phyloP scores from a whole-genome alignment of 1,140 invertebrate genomes.

The Panagrolaimus sp. region DNA sequence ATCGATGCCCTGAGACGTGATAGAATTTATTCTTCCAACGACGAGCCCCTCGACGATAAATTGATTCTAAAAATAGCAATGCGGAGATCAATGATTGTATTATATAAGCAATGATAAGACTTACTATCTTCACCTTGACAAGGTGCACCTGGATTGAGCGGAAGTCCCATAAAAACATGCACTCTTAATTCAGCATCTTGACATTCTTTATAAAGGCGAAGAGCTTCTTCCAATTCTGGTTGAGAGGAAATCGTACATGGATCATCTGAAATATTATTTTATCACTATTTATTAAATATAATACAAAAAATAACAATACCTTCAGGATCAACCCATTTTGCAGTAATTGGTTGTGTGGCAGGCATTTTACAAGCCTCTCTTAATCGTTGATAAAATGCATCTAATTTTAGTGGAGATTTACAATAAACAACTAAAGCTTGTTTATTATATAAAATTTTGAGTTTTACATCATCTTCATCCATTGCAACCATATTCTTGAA shows the following conservation, averaged over 20 bases:
- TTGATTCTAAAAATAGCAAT: conserved; percentile 73
- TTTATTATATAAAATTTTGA: conserved; percentile 41
- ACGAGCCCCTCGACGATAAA: conserved; percentile 92
- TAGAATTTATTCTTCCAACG: conserved; percentile 90
- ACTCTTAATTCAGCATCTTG: conserved; percentile 92
- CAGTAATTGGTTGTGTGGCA: conserved; percentile 74
- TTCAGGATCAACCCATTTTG: conserved; percentile 99
- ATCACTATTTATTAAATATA: not conserved
- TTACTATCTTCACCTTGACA: conserved; percentile 97
- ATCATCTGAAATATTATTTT: conserved; percentile 69
- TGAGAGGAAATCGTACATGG: conserved; percentile 93
- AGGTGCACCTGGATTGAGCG: conserved; percentile 84
- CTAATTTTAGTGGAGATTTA: conserved; percentile 40
- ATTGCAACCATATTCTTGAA: conserved; percentile 14
- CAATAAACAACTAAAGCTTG: conserved; percentile 54
- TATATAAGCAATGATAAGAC: conserved; percentile 63
- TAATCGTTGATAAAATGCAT: conserved; percentile 44
- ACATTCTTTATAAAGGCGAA: conserved; percentile 88
- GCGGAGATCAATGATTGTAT: not conserved
- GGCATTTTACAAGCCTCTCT: conserved; percentile 52
- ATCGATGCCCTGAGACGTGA: conserved; percentile 95
- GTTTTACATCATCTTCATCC: conserved; percentile 35
- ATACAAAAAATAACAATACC: conserved; percentile 65
- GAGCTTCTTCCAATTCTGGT: conserved; percentile 88
- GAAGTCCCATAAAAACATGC: conserved; percentile 86